phyloP scores from a whole-genome alignment of 2,888 invertebrate species.

The Cerastis leucographa region DNA sequence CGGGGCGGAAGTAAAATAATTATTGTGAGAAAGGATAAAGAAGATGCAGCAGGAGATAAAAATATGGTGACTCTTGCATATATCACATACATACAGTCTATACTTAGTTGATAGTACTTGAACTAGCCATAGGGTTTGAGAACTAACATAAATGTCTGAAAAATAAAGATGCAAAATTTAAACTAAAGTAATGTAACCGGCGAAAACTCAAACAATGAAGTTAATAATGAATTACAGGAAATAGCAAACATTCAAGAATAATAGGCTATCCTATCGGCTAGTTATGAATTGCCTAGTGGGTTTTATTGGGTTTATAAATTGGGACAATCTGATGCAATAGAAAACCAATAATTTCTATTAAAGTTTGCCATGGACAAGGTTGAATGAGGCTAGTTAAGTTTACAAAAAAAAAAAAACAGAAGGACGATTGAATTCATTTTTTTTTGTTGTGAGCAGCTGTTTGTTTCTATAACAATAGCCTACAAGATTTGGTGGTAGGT shows the following conservation, averaged over 20 bases:
- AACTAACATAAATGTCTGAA: not conserved
- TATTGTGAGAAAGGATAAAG: not conserved
- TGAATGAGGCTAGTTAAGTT: not conserved
- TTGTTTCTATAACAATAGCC: constrained; percentile 14
- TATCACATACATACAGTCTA: not conserved
- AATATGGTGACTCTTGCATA: not conserved
- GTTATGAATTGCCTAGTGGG: not conserved
- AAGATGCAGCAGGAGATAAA: not conserved
- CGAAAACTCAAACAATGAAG: not conserved
- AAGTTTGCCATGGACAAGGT: constrained; percentile 10
- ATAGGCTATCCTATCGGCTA: not conserved
- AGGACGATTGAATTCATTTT: not conserved
- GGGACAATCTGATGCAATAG: not conserved
- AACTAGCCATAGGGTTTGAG: not conserved
- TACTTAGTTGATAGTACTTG: not conserved
- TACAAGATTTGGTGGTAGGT: constrained; percentile 9
- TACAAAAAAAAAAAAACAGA: constrained; percentile 10
- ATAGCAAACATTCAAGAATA: not conserved
- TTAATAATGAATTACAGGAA: not conserved
- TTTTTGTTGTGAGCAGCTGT: constrained; percentile 2
- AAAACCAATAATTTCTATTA: constrained; percentile 13
- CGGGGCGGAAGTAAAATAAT: too few relatives aligned
- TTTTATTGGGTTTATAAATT: constrained; percentile 13
- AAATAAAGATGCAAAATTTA: not conserved
- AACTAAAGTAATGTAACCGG: not conserved